Conservation (phyloP, 2,888 invertebrate genomes). For the Strigamia transsilvanica region DNA sequence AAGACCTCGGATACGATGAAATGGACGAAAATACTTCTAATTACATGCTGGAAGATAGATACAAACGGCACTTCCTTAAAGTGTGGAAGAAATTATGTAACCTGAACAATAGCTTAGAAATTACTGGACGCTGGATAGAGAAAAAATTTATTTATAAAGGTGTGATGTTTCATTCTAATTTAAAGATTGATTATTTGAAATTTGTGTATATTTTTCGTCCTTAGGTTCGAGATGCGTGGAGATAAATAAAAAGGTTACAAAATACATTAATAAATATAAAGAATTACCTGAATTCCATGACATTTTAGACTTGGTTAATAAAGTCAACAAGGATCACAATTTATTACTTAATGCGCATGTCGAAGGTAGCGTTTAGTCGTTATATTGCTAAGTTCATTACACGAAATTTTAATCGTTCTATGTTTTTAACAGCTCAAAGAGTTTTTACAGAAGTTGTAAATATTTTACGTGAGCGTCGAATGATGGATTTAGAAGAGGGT, state of each 20-base stretch:
- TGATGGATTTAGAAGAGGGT: conserved; percentile 17
- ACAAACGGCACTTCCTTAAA: conserved; percentile 62
- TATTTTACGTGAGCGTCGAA: background rate
- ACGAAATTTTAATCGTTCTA: background rate
- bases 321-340: conserved; percentile 58
- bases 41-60: conserved; percentile 76
- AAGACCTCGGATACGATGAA: no score
- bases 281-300: conserved; percentile 67
- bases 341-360: background rate
- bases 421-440: background rate
- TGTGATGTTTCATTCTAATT: conserved; percentile 57
- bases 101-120: conserved; percentile 62
- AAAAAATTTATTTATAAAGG: conserved; percentile 61
- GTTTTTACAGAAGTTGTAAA: conserved; percentile 28
- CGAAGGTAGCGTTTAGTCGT: no score
- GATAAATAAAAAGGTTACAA: conserved; percentile 64
- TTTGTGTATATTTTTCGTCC: conserved; percentile 53
- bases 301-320: conserved; percentile 62
- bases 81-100: conserved; percentile 69
- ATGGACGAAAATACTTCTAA: conserved; percentile 72
- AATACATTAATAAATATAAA: conserved; percentile 64
- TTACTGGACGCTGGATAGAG: conserved; percentile 61
- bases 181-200: background rate
- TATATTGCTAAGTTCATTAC: no score
- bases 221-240: conserved; percentile 70